Evolutionary conservation across 2,888 invertebrate genomes (phyloP), one percentile per base, ranked within the genome.

Genomic region (Lordiphosa fenestrarum): DNA sequence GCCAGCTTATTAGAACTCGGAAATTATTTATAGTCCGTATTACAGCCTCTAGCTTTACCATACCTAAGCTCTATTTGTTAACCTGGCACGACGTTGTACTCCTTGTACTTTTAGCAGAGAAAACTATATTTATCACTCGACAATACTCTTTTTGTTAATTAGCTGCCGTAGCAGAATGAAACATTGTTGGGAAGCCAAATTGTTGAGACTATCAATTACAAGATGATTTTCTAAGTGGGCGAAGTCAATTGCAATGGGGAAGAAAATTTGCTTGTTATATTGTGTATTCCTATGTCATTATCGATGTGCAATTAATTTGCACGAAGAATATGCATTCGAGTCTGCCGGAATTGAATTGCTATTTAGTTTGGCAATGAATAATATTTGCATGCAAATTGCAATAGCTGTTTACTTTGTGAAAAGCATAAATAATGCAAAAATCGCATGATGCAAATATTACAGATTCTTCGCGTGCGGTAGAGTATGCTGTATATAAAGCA

Each of bases 311-410:
- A 13, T 30, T 30, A 25, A 12, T 15, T 38, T 19, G 38, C 44
- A 51, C 12, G 21, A 6, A 37, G 7, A 30, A 47, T 60, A 47
- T 48, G 60, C 44, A 47, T 15, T 38, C 40, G 10, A 21, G 53
- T 58, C 61, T 78, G 80, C 83, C 76, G 80, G 84, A 84, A 61
- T 75, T 65, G 49, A 72, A 63, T 65, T 55, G 81, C 59, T 66
- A 59, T 63, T 64, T 69, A 61, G 76, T 52, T 52, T 41, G 64
- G 51, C 54, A 39, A 53, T 69, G 66, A 57, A 30, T 46, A 52
- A 61, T 53, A 85, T 78, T 80, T 63, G 78, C 78, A 80, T 80
- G 48, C 63, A 57, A 71, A 85, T 84, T 80, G 36, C 62, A 53
- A 73, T 72, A 56, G 51, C 55, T 46, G 37, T 42, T 33, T 10